phyloP scores from a whole-genome alignment of 2,797 vertebrate species.

The Paramormyrops hopkinsi region DNA sequence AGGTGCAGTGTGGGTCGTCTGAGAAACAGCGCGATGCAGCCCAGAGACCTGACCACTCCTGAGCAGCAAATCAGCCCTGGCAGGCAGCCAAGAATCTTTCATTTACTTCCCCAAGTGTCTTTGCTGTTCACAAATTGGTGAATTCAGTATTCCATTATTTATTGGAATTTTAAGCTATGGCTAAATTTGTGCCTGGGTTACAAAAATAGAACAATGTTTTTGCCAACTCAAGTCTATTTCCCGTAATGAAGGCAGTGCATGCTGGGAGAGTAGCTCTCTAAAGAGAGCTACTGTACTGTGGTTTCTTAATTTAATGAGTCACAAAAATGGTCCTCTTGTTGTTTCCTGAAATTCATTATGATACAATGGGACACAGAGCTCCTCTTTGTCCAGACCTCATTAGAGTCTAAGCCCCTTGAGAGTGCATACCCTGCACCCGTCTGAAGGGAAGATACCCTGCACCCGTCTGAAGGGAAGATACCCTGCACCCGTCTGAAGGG shows the following conservation, averaged over 20 bases:
- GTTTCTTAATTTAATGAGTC: constrained; percentile 39
- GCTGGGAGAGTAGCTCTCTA: neutral
- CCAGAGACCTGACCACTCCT: neutral
- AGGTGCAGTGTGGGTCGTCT: neutral
- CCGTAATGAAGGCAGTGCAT: neutral
- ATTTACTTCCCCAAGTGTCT: neutral
- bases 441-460: neutral
- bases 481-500: neutral
- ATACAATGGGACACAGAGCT: constrained; percentile 28
- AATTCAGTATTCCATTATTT: neutral
- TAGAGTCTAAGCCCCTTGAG: constrained; percentile 18
- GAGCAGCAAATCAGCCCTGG: neutral
- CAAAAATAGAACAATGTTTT: neutral
- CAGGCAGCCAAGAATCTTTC: neutral
- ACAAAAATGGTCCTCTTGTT: constrained; percentile 29
- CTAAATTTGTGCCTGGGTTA: neutral
- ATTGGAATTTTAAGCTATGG: neutral
- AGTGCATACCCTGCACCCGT: neutral
- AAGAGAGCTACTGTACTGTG: constrained; percentile 17
- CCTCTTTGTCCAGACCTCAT: constrained; percentile 27
- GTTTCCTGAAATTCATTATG: constrained; percentile 11
- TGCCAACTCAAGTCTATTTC: neutral
- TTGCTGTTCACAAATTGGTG: neutral
- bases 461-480: neutral
- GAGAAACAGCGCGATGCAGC: neutral